Conservation (phyloP, 2,888 invertebrate species). For the Heliconius charithonia region DNA sequence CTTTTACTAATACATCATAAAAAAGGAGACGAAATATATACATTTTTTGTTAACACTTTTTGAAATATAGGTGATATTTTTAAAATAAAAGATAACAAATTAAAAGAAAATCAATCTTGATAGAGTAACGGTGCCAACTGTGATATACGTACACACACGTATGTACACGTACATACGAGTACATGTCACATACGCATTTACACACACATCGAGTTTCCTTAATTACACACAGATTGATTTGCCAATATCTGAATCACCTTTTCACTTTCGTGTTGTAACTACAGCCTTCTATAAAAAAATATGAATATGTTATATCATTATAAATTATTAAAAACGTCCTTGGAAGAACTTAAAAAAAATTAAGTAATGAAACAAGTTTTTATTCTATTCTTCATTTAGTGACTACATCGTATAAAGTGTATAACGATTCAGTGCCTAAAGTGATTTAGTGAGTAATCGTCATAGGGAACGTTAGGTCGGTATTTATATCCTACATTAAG, state of each 20-base stretch:
- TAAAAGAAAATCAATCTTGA: not conserved
- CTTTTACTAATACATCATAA: too few species aligned
- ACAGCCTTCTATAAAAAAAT: not conserved
- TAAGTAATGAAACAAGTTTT: not conserved
- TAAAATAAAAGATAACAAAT: not conserved
- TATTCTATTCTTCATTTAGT: too few species aligned
- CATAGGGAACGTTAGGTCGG: not conserved
- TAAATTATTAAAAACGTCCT: not conserved
- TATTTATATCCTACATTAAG: not conserved
- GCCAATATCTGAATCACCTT: slow-evolving; percentile 1
- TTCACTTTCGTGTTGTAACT: not conserved
- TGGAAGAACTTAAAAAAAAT: not conserved
- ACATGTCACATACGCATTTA: not conserved
- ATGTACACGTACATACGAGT: not conserved
- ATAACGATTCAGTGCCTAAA: too few species aligned
- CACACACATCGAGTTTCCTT: not conserved
- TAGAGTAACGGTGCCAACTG: not conserved
- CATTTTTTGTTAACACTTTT: not conserved
- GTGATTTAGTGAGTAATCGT: not conserved
- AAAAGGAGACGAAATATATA: not conserved
- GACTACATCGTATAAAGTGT: too few species aligned
- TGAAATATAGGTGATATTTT: not conserved
- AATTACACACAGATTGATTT: not conserved
- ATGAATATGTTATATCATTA: not conserved
- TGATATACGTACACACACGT: not conserved